Percentiles rank a stretch among this genome's conserved stretches.
Conservation (phyloP, 2,888 invertebrate genomes). For the Buathra laborator region DNA sequence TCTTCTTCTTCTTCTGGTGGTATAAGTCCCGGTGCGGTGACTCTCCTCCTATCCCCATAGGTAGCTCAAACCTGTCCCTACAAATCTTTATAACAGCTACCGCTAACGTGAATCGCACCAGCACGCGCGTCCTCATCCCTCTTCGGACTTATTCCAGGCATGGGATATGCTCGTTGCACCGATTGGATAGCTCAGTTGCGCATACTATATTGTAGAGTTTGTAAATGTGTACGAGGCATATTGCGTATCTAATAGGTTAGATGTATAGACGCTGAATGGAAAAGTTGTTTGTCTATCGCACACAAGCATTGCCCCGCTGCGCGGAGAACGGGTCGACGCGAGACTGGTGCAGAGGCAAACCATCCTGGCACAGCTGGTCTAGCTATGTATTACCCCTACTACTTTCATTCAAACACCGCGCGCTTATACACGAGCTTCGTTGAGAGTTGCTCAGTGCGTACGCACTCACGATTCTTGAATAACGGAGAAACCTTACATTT, state of each 20-base stretch:
- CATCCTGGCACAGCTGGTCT: conserved; percentile 18
- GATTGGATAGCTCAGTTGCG: conserved; percentile 2
- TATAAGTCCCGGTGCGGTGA: conserved; percentile 59
- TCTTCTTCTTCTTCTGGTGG: conserved; percentile 53
- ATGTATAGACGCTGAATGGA: neutral
- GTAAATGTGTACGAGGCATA: neutral
- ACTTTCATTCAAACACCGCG: neutral
- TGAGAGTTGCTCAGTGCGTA: neutral
- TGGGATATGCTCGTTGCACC: neutral
- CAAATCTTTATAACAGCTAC: conserved; percentile 79
- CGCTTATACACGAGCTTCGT: neutral
- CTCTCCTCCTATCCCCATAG: conserved; percentile 48
- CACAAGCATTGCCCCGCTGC: neutral
- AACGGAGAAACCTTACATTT: neutral
- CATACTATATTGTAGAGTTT: neutral
- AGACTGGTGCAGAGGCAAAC: neutral
- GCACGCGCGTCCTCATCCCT: conserved; percentile 59
- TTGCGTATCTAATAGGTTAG: conserved; percentile 4
- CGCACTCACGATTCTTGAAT: neutral
- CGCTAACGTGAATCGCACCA: conserved; percentile 60
- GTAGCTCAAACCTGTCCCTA: conserved; percentile 80
- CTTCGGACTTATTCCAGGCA: conserved; percentile 43
- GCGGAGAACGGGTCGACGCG: conserved; percentile 15
- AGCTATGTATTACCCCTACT: neutral
- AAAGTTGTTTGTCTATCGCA: conserved; percentile 6